These are phyloP conservation scores for Neomonachus schauinslandi DNA, from an alignment of 2,113 vertebrate species.

Conservation along the genomic window DNA sequence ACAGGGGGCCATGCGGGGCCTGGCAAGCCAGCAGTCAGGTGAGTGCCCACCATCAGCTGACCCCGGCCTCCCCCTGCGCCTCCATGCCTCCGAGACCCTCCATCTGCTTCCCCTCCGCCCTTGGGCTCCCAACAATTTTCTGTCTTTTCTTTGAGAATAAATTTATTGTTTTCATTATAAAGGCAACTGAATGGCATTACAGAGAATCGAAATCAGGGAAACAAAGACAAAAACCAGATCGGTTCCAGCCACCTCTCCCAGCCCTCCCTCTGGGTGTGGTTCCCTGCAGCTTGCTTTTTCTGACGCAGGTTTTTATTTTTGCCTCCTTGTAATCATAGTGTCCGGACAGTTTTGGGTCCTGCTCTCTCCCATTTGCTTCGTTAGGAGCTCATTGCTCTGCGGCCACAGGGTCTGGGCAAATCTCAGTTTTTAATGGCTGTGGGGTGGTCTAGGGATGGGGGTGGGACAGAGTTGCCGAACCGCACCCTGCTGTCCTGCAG, in stretches of 20 bases:
- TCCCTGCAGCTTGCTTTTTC: constrained; percentile 53
- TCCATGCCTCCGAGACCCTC: not conserved
- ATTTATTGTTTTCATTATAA: constrained; percentile 75
- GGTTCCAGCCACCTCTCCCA: not conserved
- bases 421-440: constrained; percentile 34
- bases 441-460: not conserved
- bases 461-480: not conserved
- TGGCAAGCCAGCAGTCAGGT: rapidly evolving
- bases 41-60: not conserved
- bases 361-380: constrained; percentile 22
- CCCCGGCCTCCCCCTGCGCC: not conserved
- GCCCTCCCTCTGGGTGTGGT: constrained; percentile 52
- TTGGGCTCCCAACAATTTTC: not conserved
- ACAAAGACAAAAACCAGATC: constrained; percentile 55
- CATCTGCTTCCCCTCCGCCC: not conserved
- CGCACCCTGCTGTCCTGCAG: not conserved
- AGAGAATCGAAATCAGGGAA: constrained; percentile 65
- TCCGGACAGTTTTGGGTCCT: constrained; percentile 41
- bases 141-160: constrained; percentile 46
- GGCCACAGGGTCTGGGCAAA: not conserved
- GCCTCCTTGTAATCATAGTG: constrained; percentile 72
- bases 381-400: constrained; percentile 18
- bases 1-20: not conserved
- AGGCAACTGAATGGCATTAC: constrained; percentile 47
- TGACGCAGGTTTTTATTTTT: constrained; percentile 76